Evolutionary conservation across 2,113 vertebrate species (phyloP), one percentile per base, ranked within the genome.

Genomic region (Neolamprologus devosi): DNA sequence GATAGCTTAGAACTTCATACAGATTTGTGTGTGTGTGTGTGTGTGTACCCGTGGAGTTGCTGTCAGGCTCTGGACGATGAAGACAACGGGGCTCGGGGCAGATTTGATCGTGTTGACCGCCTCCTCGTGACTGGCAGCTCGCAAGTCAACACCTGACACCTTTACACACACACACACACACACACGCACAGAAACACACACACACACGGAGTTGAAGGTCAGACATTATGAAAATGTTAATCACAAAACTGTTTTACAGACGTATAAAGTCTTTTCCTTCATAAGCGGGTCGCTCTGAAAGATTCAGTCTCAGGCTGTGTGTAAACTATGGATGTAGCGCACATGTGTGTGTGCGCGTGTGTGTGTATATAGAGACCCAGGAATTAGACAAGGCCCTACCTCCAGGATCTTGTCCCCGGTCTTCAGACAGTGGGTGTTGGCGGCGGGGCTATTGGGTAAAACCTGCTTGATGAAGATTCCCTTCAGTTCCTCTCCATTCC

Each of bases 401-500:
- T 99, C 97, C 81, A 99, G 96, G 94, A 99, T 99, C 96, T 99
- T 99, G 97, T 99, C 99, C 85, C 99, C 99, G 17, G 98, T 99
- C 97, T 98, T 98, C 81, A 99, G 96, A 49, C 96, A 95, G 0
- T 90, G 92, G 3, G 97, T 97, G 82, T 93, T 96, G 91, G 97
- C 98, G 8, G 98, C 98, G 13, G 98, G 98, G 86, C 98, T 99
- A 83, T 97, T 97, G 49, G 96, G 94, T 87, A 99, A 89, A 51
- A 99, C 98, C 93, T 99, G 98, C 88, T 99, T 99, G 95, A 99
- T 98, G 94, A 99, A 99, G 94, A 99, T 99, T 7, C 99, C 99
- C 95, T 97, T 98, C 84, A 99, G 97, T 26, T 99, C 98, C 88
- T 99, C 99, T 54, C 99, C 99, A 84, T 99, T 99, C 93, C 97